Conservation (phyloP, 2,888 invertebrate genomes). For the Cephus runcator region DNA sequence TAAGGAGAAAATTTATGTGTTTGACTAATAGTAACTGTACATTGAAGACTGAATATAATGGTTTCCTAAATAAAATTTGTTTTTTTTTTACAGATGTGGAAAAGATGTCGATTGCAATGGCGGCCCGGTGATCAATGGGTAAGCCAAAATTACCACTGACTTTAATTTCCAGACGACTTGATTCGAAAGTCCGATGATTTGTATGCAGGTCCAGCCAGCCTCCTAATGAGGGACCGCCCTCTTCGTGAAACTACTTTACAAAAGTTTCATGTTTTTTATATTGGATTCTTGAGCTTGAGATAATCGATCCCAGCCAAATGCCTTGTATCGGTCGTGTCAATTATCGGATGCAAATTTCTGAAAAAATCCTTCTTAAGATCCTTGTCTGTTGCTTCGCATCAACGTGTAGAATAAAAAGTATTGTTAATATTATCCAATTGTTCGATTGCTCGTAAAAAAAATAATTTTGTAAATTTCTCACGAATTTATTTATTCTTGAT, state of each 20-base stretch:
- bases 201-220: slow-evolving; percentile 2
- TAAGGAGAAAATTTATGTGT: too few relatives aligned
- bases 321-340: background rate
- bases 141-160: slow-evolving; percentile 33
- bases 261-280: background rate
- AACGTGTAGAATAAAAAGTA: background rate
- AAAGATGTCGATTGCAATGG: slow-evolving; percentile 26
- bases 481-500: background rate
- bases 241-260: background rate
- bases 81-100: slow-evolving; percentile 46
- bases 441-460: too few relatives aligned
- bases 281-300: background rate
- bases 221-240: background rate
- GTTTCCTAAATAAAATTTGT: background rate
- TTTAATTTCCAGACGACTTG: slow-evolving; percentile 20
- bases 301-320: background rate
- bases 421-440: background rate
- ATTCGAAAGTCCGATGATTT: slow-evolving; percentile 7
- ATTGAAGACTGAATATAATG: too few relatives aligned
- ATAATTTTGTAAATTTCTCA: background rate
- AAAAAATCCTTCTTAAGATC: background rate
- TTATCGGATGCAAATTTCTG: background rate
- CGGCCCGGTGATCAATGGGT: slow-evolving; percentile 55
- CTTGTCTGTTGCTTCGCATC: background rate
- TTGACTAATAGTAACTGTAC: too few relatives aligned